Base-by-base conservation (phyloP, 2,113 vertebrate genomes). In the Chauna torquata region DNA sequence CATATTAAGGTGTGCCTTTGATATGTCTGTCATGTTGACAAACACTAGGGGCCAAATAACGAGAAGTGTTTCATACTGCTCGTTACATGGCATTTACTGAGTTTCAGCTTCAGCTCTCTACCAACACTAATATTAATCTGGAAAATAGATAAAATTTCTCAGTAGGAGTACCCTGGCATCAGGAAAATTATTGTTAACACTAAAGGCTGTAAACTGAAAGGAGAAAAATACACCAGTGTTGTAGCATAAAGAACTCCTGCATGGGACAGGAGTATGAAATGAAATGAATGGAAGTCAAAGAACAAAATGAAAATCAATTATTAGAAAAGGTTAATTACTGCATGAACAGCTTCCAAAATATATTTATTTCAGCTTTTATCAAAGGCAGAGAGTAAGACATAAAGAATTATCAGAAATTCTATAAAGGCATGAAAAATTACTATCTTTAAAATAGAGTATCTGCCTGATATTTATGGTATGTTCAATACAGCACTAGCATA, bases 291-390 rank as follows among this genome's bases (percentile, higher is more conserved):
- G 12, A 90, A 91, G 85, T 32, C 59, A 90, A 96, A 93, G 54
- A 90, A 94, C 12, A 77, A 94, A 87, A 93, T 72, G 22, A 97
- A 97, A 94, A 96, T 88, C 45, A 89, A 70, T 82, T 4, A 80
- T 65, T 66, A 42, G 61, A 90, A 96, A 87, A 90, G 69, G 57
- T 81, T 94, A 81, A 87, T 68, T 82, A 70, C 66, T 70, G 28
- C 49, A 68, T 68, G 55, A 94, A 76, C 72, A 40, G 59, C 93
- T 96, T 95, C 59, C 64, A 94, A 96, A 95, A 94, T 79, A 92
- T 25, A 92, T 59, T 86, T 94, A 84, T 80, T 91, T 82, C 59
- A 78, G 58, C 19, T 82, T 91, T 95, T 94, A 80, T 82, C 3
- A 2, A 87, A 92, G 58, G 36, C 36, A 89, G 82, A 92, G 61